Evolutionary conservation across 2,888 invertebrate genomes (phyloP), one percentile per base, ranked within the genome.

Genomic region (Exephanes ischioxanthus): DNA sequence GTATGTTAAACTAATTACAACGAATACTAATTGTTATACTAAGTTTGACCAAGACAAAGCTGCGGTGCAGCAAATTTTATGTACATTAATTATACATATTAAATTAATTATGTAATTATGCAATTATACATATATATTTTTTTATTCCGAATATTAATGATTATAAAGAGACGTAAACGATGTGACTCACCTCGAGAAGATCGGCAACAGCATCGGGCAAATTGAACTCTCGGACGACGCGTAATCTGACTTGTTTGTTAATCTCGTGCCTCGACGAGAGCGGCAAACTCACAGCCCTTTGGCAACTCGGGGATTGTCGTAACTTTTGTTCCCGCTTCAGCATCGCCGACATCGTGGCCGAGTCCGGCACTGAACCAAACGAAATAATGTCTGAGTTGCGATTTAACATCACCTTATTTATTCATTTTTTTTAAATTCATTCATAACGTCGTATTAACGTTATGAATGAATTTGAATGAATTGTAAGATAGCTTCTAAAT

Each of bases 181-280:
- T 30, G 30, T 33, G 3, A 63, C 92, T 93, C 80, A 93, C 94
- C 87, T 97, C 97, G 76, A 98, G 94, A 90, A 97, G 95, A 93
- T 97, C 97, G 6, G 97, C 97, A 16, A 97, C 97, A 14, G 97
- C 96, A 94, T 99, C 99, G 0, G 99, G 99, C 84, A 99, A 95
- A 91, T 98, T 98, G 94, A 98, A 97, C 95, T 99, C 99, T 68
- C 99, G 96, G 16, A 99, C 98, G 1, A 98, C 98, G 7, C 99
- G 96, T 90, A 99, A 94, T 81, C 98, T 97, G 19, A 95, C 94
- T 94, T 97, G 97, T 87, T 97, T 95, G 90, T 96, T 96, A 86
- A 98, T 97, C 92, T 97, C 97, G 88, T 96, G 96, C 76, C 97
- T 95, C 87, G 97, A 97, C 7, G 97, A 96, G 86, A 97, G 95